Conservation (phyloP, 1,140 invertebrate species). For the Nebria ingens region DNA sequence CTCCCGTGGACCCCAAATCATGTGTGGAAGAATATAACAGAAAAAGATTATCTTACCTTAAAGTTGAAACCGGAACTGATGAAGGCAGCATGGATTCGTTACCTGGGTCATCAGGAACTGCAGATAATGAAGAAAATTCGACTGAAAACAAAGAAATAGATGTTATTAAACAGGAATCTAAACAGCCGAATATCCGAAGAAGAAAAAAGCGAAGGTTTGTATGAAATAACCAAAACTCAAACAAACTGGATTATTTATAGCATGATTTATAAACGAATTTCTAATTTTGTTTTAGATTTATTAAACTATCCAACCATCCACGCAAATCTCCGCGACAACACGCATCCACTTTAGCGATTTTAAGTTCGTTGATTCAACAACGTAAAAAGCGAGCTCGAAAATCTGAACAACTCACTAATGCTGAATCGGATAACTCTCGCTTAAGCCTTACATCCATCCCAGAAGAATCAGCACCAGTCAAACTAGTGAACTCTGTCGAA, state of each 20-base stretch:
- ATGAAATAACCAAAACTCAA: no score
- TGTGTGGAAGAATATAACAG: constrained; percentile 19
- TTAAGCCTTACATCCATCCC: constrained; percentile 11
- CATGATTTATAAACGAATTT: not conserved
- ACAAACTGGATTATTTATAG: not conserved
- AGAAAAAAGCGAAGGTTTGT: not conserved
- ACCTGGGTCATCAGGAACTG: not conserved
- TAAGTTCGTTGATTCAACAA: constrained; percentile 52
- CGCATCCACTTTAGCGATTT: constrained; percentile 70
- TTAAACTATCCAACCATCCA: constrained; percentile 34
- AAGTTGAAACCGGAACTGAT: not conserved
- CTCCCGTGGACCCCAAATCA: constrained; percentile 41
- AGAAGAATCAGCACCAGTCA: not conserved
- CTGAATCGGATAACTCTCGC: constrained; percentile 13
- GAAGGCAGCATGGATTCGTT: not conserved
- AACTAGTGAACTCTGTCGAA: not conserved
- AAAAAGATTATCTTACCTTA: not conserved
- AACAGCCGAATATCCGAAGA: not conserved
- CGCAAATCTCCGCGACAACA: constrained; percentile 77
- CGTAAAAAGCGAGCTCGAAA: constrained; percentile 30
- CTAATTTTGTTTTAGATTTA: not conserved
- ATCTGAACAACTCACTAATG: no score
- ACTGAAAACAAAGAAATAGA: not conserved
- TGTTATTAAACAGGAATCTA: not conserved
- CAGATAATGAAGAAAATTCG: not conserved